These are phyloP conservation scores for Chrysotoxum bicinctum DNA, from an alignment of 2,888 invertebrate genomes.

Conservation along the genomic window DNA sequence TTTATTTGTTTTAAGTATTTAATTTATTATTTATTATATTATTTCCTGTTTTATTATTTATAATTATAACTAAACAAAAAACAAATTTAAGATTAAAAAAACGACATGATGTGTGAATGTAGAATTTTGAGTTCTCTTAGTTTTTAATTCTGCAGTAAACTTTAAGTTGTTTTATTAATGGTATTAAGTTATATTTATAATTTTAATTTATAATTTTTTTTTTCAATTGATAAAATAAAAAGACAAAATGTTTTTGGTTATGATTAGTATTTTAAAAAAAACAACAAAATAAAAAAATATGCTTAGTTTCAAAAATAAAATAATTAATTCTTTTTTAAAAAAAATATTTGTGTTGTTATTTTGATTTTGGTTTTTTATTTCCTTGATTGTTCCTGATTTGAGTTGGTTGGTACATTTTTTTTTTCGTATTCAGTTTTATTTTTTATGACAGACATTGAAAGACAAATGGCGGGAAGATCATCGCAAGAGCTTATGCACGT, in stretches of 20 bases:
- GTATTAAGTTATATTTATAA: constrained; percentile 69
- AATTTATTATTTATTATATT: constrained; percentile 68
- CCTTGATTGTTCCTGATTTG: background rate
- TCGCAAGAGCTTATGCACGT: too few relatives aligned
- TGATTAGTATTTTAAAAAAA: constrained; percentile 61
- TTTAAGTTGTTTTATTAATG: constrained; percentile 66
- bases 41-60: constrained; percentile 62
- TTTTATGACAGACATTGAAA: background rate
- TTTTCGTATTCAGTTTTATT: background rate
- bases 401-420: background rate
- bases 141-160: constrained; percentile 34
- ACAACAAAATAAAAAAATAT: constrained; percentile 44
- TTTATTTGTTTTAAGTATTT: constrained; percentile 64
- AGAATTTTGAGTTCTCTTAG: constrained; percentile 59
- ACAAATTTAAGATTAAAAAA: background rate
- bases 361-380: constrained; percentile 13
- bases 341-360: constrained; percentile 34
- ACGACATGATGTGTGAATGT: constrained; percentile 54
- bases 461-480: background rate
- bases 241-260: constrained; percentile 64
- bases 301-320: constrained; percentile 63
- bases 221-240: constrained; percentile 46
- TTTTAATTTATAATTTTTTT: constrained; percentile 52
- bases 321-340: constrained; percentile 67
- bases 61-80: constrained; percentile 34